Evolutionary conservation across 2,888 invertebrate species (phyloP).

Genomic region (Teinopalpus imperialis): DNA sequence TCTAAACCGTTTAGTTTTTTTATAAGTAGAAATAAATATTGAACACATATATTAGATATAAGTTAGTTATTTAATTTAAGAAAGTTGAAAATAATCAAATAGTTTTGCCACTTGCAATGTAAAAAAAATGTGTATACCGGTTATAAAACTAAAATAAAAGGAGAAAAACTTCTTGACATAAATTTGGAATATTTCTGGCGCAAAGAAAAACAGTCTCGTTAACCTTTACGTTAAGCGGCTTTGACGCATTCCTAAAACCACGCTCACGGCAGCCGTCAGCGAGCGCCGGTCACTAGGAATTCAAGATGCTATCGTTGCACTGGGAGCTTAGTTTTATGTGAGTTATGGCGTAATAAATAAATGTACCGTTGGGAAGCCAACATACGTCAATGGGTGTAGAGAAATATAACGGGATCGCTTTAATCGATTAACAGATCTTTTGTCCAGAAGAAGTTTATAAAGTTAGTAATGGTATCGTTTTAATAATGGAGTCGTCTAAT

Average conservation of each 20-base stretch:
- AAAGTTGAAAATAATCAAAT: too few relatives aligned
- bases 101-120: too few relatives aligned
- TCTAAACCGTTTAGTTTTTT: too few relatives aligned
- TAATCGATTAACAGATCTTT: slow-evolving; percentile 43
- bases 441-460: slow-evolving; percentile 26
- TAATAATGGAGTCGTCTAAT: slow-evolving; percentile 3
- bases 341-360: slow-evolving; percentile 77
- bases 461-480: not conserved
- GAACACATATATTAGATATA: too few relatives aligned
- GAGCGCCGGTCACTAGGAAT: slow-evolving; percentile 56
- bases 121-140: too few relatives aligned
- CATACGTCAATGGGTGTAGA: slow-evolving; percentile 59
- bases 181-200: slow-evolving; percentile 59
- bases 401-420: slow-evolving; percentile 31
- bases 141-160: slow-evolving; percentile 18
- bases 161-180: slow-evolving; percentile 26
- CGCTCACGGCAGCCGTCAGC: slow-evolving; percentile 33
- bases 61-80: too few relatives aligned
- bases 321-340: slow-evolving; percentile 73
- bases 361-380: slow-evolving; percentile 71
- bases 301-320: slow-evolving; percentile 68
- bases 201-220: slow-evolving; percentile 63
- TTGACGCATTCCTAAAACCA: slow-evolving; percentile 51
- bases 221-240: slow-evolving; percentile 63
- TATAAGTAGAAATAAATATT: too few relatives aligned